A percentile compares a stretch with the other conserved stretches of the same genome.
phyloP scores from a whole-genome alignment of 2,888 invertebrate genomes.

The Metellina segmentata region DNA sequence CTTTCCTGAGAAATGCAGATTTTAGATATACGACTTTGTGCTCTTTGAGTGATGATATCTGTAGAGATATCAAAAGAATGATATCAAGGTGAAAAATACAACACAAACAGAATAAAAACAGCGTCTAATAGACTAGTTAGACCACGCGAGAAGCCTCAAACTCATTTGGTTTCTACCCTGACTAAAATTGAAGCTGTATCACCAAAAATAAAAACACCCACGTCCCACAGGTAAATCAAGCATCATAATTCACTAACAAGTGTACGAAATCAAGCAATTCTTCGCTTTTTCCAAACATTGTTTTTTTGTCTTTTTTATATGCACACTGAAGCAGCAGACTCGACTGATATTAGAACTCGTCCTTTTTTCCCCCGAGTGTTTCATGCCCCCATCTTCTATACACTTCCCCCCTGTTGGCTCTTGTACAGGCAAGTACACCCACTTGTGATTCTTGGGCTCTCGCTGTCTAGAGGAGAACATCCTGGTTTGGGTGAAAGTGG shows the following conservation, averaged over 20 bases:
- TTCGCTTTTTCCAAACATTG: constrained; percentile 10
- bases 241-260: constrained; percentile 27
- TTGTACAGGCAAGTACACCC: not conserved
- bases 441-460: constrained; percentile 2
- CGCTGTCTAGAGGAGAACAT: not conserved
- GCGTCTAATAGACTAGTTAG: constrained; percentile 18
- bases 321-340: not conserved
- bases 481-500: not conserved
- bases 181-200: not conserved
- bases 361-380: not conserved
- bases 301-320: constrained; percentile 1
- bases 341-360: constrained; percentile 6
- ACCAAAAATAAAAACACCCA: not conserved
- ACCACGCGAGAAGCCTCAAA: constrained; percentile 9
- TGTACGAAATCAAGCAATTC: constrained; percentile 32
- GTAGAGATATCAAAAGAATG: constrained; percentile 32
- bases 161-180: constrained; percentile 12
- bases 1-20: too few relatives aligned
- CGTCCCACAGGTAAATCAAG: not conserved
- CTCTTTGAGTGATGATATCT: too few relatives aligned
- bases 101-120: not conserved
- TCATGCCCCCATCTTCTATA: not conserved
- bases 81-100: not conserved
- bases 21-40: too few relatives aligned
- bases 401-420: too few relatives aligned